Percentiles rank a stretch among this genome's conserved stretches.
phyloP scores from a whole-genome alignment of 2,113 vertebrate species.

The Irena cyanogastra region DNA sequence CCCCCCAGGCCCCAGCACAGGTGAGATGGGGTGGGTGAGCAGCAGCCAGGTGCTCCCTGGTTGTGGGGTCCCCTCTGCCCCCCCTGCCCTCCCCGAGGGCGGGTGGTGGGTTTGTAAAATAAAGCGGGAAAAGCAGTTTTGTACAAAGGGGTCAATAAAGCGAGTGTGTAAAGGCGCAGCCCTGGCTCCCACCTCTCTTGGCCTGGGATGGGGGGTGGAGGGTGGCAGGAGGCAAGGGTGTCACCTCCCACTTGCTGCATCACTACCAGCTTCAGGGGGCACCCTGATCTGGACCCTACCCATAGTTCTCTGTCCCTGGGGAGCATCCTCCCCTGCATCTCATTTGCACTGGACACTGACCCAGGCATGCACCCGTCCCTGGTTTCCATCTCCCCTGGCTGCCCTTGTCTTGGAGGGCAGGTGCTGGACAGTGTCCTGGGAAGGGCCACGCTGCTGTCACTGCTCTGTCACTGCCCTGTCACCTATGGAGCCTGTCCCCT shows the following conservation, averaged over 20 bases:
- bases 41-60: neutral
- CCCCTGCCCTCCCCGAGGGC: neutral
- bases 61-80: neutral
- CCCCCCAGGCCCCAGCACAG: neutral
- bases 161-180: conserved; percentile 63
- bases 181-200: neutral
- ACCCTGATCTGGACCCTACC: neutral
- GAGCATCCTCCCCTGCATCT: neutral
- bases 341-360: neutral
- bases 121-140: conserved; percentile 60
- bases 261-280: fast-evolving
- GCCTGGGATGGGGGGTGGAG: neutral
- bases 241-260: neutral
- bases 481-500: too few relatives aligned
- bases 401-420: neutral
- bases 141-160: conserved; percentile 76
- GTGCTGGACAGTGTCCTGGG: neutral
- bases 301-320: neutral
- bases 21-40: neutral
- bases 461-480: neutral
- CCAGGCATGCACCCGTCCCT: neutral
- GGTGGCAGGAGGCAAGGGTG: neutral
- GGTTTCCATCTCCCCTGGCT: neutral
- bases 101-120: conserved; percentile 65
- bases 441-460: neutral